Evolutionary conservation across 2,888 invertebrate species (phyloP), one percentile per base, ranked within the genome.

Genomic region (Drosophila koepferae): DNA sequence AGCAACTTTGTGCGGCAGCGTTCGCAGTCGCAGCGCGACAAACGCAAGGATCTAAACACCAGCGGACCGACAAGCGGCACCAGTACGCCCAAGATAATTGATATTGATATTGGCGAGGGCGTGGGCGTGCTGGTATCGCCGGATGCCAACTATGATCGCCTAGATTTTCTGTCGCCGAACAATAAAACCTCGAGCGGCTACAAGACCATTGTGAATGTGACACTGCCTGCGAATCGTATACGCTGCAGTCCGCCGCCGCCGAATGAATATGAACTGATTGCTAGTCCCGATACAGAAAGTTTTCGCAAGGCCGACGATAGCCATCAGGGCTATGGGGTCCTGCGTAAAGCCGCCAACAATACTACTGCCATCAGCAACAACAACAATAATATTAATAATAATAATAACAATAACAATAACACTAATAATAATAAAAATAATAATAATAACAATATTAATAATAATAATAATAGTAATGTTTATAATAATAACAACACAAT

Each of bases 151-250:
- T 97, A 97, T 92, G 97, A 97, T 92, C 96, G 96, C 72, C 92
- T 97, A 67, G 96, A 97, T 89, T 96, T 97, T 91, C 96, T 97
- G 89, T 96, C 97, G 14, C 96, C 97, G 0, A 95, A 96, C 66
- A 95, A 95, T 77, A 96, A 95, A 74, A 94, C 95, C 62, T 96
- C 96, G 71, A 94, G 95, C 23, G 94, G 95, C 10, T 97, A 97
- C 89, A 96, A 96, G 89, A 96, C 96, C 74, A 95, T 96, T 63
- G 94, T 95, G 60, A 94, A 95, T 3, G 93, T 95, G 1, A 95
- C 95, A n/a, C 93, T 95, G 48, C 88, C 94, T 14, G 72, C 78
- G 3, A 91, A 81, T 75, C 90, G 92, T 36, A 62, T 82, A 40
- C 85, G 84, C 28, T 79, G 87, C 68, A 90, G 81, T 74, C 89